Evolutionary conservation across 2,797 vertebrate genomes (phyloP).

Genomic region (Catostomus latipinnis): DNA sequence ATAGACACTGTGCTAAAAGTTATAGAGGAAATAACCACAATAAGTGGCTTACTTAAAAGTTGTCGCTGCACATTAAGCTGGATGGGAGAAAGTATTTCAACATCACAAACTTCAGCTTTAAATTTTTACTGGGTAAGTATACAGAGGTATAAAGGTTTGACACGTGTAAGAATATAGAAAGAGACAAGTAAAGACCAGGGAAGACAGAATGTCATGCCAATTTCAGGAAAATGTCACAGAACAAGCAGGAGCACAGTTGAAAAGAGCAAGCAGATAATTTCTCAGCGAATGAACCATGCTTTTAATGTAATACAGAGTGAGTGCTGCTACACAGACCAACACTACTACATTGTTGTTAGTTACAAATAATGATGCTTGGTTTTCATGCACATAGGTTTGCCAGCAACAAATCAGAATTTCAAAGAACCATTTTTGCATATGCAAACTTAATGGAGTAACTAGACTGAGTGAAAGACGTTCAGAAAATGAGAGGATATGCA

Average conservation of each 20-base stretch:
- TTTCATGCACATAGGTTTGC: neutral
- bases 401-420: constrained; percentile 10
- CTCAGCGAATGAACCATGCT: constrained; percentile 20
- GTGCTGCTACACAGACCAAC: neutral
- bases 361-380: neutral
- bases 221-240: constrained; percentile 2
- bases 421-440: neutral
- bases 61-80: no score
- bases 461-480: neutral
- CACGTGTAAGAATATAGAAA: constrained; percentile 1
- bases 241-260: neutral
- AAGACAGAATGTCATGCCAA: neutral
- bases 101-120: no score
- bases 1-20: no score
- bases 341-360: neutral
- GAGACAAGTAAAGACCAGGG: neutral
- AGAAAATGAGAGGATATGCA: neutral
- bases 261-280: constrained; percentile 1
- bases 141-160: neutral
- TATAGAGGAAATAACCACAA: no score
- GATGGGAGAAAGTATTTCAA: no score
- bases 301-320: neutral
- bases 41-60: no score
- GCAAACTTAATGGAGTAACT: neutral
- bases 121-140: constrained; percentile 11